phyloP scores from a whole-genome alignment of 2,797 vertebrate species.

The Protonibea diacanthus region DNA sequence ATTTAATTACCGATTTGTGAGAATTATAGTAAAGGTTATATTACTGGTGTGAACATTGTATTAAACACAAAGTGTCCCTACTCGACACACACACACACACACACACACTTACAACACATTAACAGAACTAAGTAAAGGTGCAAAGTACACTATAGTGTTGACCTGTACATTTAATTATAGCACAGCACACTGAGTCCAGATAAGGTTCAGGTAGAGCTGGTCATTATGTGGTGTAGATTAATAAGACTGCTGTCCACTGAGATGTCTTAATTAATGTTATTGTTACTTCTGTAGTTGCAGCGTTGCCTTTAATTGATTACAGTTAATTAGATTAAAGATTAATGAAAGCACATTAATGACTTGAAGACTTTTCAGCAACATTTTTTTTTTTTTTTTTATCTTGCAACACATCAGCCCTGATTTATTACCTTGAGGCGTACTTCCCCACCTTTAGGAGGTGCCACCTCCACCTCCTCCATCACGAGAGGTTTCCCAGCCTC shows the following conservation, averaged over 20 bases:
- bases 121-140: not conserved
- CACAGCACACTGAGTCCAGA: not conserved
- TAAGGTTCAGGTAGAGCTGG: not conserved
- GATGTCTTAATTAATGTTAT: not conserved
- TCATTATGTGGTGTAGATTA: not conserved
- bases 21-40: not conserved
- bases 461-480: slow-evolving; percentile 92
- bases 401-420: not conserved
- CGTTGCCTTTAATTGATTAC: not conserved
- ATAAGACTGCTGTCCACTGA: not conserved
- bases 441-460: slow-evolving; percentile 91
- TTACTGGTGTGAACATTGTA: not conserved
- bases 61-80: not conserved
- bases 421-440: slow-evolving; percentile 91
- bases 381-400: not conserved
- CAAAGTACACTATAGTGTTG: slow-evolving; percentile 25
- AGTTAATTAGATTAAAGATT: not conserved
- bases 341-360: not conserved
- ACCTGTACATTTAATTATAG: not conserved
- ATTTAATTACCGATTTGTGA: not conserved
- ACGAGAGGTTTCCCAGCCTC: slow-evolving; percentile 90
- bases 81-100: too few species aligned
- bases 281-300: not conserved
- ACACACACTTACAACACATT: not conserved
- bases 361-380: not conserved